Evolutionary conservation across 2,888 invertebrate genomes (phyloP).

Genomic region (Rhodophaea formosa): DNA sequence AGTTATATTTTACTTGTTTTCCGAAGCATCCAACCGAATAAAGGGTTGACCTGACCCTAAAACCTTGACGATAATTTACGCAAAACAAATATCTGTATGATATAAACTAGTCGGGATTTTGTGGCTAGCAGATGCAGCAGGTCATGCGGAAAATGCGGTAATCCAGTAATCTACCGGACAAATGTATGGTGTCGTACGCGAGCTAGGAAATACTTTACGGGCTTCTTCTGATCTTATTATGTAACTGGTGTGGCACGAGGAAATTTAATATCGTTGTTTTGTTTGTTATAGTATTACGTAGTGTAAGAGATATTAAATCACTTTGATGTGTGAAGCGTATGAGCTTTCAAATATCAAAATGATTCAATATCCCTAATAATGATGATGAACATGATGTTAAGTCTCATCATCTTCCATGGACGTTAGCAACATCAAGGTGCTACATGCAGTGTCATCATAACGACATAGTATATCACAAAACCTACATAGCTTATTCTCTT

Average conservation of each 20-base stretch:
- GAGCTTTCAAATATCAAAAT: too few species aligned
- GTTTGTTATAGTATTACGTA: not conserved
- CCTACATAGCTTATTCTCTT: too few species aligned
- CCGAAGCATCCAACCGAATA: not conserved
- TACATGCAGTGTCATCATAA: too few species aligned
- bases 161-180: constrained; percentile 16
- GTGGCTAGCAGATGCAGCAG: not conserved
- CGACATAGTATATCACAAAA: too few species aligned
- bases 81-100: not conserved
- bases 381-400: too few species aligned
- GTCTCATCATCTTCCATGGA: too few species aligned
- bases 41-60: not conserved
- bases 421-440: too few species aligned
- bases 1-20: not conserved
- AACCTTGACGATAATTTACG: not conserved
- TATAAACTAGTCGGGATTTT: constrained; percentile 16
- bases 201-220: constrained; percentile 12
- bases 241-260: constrained; percentile 3
- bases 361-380: too few species aligned
- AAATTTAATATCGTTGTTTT: not conserved
- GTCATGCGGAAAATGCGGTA: constrained; percentile 19
- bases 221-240: too few species aligned
- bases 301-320: not conserved
- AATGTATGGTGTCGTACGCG: constrained; percentile 10
- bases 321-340: too few species aligned